phyloP scores from a whole-genome alignment of 2,888 invertebrate species.

The Plagodis pulveraria region DNA sequence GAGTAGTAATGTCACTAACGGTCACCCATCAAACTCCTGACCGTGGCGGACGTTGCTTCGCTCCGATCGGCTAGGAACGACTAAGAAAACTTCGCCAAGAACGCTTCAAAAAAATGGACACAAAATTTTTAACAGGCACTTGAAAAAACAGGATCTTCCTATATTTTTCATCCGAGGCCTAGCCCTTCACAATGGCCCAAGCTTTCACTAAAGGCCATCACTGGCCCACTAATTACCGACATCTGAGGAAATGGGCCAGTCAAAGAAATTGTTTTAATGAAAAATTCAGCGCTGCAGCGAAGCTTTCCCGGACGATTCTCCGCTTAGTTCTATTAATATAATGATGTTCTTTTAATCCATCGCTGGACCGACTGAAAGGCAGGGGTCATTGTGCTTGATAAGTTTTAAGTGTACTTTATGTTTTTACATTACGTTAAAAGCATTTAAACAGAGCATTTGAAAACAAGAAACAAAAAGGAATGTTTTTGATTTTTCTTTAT shows the following conservation, averaged over 20 bases:
- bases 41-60: no score
- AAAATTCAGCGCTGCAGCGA: slow-evolving; percentile 50
- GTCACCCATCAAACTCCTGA: no score
- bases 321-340: slow-evolving; percentile 26
- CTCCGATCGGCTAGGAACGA: no score
- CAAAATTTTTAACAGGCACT: no score
- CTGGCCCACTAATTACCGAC: slow-evolving; percentile 62
- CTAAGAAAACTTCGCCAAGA: no score
- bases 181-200: slow-evolving; percentile 45
- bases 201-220: slow-evolving; percentile 63
- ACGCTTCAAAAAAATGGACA: no score
- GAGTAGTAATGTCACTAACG: no score
- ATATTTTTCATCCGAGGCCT: neutral
- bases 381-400: neutral
- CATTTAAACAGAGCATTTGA: no score
- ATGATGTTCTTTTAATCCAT: slow-evolving; percentile 25
- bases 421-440: no score
- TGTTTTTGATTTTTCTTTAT: no score
- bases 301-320: slow-evolving; percentile 13
- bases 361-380: slow-evolving; percentile 11
- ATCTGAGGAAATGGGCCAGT: slow-evolving; percentile 57
- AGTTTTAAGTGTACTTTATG: neutral
- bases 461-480: no score
- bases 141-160: neutral
- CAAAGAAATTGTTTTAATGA: slow-evolving; percentile 68